A percentile compares a stretch with the other conserved stretches of the same genome.
Evolutionary conservation across 2,888 invertebrate species (phyloP).

Genomic region (Drosophila longiperda): DNA sequence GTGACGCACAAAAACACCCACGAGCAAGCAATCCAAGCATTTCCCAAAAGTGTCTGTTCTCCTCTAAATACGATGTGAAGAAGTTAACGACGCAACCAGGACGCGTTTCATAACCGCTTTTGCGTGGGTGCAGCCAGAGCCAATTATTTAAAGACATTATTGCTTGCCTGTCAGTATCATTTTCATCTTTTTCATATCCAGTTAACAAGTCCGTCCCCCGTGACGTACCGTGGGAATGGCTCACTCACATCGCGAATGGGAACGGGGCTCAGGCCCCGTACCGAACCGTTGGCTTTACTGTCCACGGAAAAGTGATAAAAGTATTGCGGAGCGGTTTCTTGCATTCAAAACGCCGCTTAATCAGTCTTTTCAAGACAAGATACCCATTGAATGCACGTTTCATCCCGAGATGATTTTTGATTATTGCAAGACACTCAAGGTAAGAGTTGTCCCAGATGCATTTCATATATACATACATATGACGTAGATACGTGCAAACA

Average conservation of each 20-base stretch:
- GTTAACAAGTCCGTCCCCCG: slow-evolving; percentile 13
- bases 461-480: background rate
- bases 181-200: slow-evolving; percentile 8
- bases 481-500: background rate
- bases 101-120: slow-evolving; percentile 28
- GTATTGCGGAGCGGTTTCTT: slow-evolving; percentile 93
- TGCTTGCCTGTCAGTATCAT: slow-evolving; percentile 11
- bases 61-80: slow-evolving; percentile 35
- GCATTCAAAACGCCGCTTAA: slow-evolving; percentile 92
- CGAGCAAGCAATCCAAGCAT: slow-evolving; percentile 27
- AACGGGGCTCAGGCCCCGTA: slow-evolving; percentile 87
- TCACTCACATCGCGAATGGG: slow-evolving; percentile 54
- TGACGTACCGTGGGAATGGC: slow-evolving; percentile 29
- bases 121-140: slow-evolving; percentile 1
- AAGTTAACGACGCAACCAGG: slow-evolving; percentile 28
- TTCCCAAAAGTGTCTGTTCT: slow-evolving; percentile 33
- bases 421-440: slow-evolving; percentile 91
- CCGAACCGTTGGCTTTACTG: slow-evolving; percentile 95
- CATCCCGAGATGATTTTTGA: slow-evolving; percentile 94
- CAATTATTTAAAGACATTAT: background rate
- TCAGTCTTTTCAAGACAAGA: slow-evolving; percentile 91
- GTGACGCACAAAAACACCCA: slow-evolving; percentile 37
- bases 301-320: slow-evolving; percentile 91
- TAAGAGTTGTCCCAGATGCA: slow-evolving; percentile 78
- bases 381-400: slow-evolving; percentile 93